Evolutionary conservation across 2,888 invertebrate species (phyloP).

Genomic region (Pseudococcus jackbeardsleyi): DNA sequence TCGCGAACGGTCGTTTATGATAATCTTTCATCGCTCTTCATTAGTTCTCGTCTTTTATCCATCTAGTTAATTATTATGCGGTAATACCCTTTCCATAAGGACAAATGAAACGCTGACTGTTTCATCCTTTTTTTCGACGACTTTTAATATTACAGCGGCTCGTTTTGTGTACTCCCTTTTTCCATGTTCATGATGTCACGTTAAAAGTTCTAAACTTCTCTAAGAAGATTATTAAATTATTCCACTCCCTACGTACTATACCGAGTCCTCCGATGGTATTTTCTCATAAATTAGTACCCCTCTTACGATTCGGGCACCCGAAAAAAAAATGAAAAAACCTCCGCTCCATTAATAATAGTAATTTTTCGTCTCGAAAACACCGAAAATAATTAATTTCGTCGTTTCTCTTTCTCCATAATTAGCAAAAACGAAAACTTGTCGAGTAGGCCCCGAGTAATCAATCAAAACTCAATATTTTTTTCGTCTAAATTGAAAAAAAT

Average conservation of each 20-base stretch:
- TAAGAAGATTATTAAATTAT: conserved; percentile 63
- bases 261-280: background rate
- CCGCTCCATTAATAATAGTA: conserved; percentile 8
- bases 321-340: conserved; percentile 16
- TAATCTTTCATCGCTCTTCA: conserved; percentile 62
- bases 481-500: background rate
- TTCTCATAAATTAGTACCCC: conserved; percentile 2
- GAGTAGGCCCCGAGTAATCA: background rate
- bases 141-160: conserved; percentile 54
- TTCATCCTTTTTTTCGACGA: conserved; percentile 31
- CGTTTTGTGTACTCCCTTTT: conserved; percentile 24
- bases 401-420: background rate
- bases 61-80: conserved; percentile 63
- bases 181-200: background rate
- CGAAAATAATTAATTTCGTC: conserved; percentile 21
- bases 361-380: conserved; percentile 22
- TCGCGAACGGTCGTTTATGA: conserved; percentile 57
- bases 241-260: background rate
- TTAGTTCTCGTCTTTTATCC: conserved; percentile 63
- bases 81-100: conserved; percentile 60
- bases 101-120: conserved; percentile 57
- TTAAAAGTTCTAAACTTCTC: conserved; percentile 34
- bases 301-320: background rate
- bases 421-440: background rate
- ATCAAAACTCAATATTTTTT: conserved; percentile 10